Base-by-base conservation (phyloP, 1,140 invertebrate species). In the Heliothis virescens region DNA sequence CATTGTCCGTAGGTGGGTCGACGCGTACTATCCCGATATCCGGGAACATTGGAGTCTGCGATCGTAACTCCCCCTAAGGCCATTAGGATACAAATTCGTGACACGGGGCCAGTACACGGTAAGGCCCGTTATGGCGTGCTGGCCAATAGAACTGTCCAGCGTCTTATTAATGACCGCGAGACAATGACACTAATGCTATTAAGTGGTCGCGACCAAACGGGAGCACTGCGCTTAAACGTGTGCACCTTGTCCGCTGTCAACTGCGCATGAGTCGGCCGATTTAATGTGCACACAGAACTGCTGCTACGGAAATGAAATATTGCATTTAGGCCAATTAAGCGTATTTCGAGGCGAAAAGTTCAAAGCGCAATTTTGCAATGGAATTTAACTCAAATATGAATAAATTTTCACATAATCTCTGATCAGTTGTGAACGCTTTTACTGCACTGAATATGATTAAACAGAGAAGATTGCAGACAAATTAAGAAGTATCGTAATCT, bases 181-280 rank as follows among this genome's bases (percentile, higher is more conserved):
- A 92, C 90, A 91, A 92, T 93, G 89, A 93, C 82, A 87, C 85
- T 90, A 91, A 92, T 90, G 87, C 89, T 90, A 92, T 93, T 92
- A 92, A 91, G 85, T 86, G 87, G 84, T 85, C 67, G 83, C 83
- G 81, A 73, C 82, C 77, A 85, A 82, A 87, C 81, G 82, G 85
- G 85, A 79, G 78, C 72, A 69, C 57, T 72, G 65, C 73, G 79
- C 63, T 82, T 84, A 80, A 87, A 84, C 80, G 80, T 79, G 74
- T 87, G 83, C 88, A 85, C 89, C 83, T 86, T 81, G 81, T 57
- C 63, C 75, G 82, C 79, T 79, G 82, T 82, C 78, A 77, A 55
- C 50, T 41, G 74, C 47, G 69, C 72, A 80, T 80, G 59, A 74
- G 47, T 74, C 18, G 50, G 34, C 78, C 50, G 53, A 67, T 75